Evolutionary conservation across 37 sponge, comb jelly and placozoan species (phyloP), one percentile per base, ranked within the genome.

Genomic region (Beroe forskalii): DNA sequence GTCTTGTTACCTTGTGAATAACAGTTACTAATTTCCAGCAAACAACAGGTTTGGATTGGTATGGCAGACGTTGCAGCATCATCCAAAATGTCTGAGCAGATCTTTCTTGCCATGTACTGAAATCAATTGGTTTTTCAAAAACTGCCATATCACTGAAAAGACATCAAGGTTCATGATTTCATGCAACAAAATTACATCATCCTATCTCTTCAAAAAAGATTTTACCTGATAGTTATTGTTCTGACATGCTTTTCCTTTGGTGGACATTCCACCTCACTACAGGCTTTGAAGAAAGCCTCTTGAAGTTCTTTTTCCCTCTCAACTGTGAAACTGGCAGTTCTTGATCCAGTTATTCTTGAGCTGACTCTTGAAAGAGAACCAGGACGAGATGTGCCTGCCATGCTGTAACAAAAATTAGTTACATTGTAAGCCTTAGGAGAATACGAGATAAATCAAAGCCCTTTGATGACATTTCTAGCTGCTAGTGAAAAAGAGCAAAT

Each of bases 11-110:
- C 72, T 69, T 69, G 19, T 69, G 72, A 33, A 69, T 69, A 12
- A 69, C 72, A 36, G 72, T 69, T 32, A 69, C 72, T 32, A 69
- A 37, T 69, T 69, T 69, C 72, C 72, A 69, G 38, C 72, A 69
- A 28, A 69, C 72, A 1, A 69, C 72, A 19, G 72, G 72, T 36
- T 69, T 69, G 2, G 72, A 69, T 17, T 69, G 72, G 39, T 69
- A 69, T 33, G 72, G 72, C 19, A 69, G 72, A 32, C 72, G 72
- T 32, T 69, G 72, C 4, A 69, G 32, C 72, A 69, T 69, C 72
- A 69, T 69, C 72, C 72, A 69, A 32, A 69, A 69, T 6, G 72
- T 69, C 32, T 69, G 72, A 33, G 72, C 72, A 69, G 72, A 32
- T 17, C 72, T 69, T 17, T 69, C 72, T 69, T 69, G 72, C 72